Conservation (phyloP, 2,888 invertebrate genomes). For the Galerucella pusilla region DNA sequence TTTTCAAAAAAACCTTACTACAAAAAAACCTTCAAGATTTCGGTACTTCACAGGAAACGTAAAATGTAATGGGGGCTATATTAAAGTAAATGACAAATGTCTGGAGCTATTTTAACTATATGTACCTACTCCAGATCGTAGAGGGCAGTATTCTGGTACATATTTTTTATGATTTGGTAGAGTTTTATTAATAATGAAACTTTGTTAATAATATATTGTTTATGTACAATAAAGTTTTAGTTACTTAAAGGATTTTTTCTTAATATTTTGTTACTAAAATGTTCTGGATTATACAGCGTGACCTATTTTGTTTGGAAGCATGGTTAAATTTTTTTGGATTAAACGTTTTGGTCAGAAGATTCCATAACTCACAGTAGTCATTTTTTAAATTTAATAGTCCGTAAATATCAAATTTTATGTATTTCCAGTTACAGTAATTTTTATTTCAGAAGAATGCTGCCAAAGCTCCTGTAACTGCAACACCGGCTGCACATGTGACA, state of each 20-base stretch:
- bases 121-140: neutral
- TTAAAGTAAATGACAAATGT: conserved; percentile 12
- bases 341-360: too few species aligned
- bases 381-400: too few species aligned
- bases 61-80: conserved; percentile 21
- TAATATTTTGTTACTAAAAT: too few species aligned
- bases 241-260: neutral
- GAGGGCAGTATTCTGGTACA: conserved; percentile 6
- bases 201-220: neutral
- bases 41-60: conserved; percentile 25
- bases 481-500: conserved; percentile 69
- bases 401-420: too few species aligned
- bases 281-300: too few species aligned
- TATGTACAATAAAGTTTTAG: neutral
- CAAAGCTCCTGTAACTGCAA: conserved; percentile 65
- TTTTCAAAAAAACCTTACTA: neutral
- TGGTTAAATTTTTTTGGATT: too few species aligned
- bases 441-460: conserved; percentile 55
- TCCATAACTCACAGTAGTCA: too few species aligned
- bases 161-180: neutral
- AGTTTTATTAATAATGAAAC: neutral
- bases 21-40: conserved; percentile 1
- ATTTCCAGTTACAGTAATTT: conserved; percentile 11
- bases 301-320: too few species aligned
- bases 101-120: conserved; percentile 10